A percentile compares a stretch with the other conserved stretches of the same genome.
Conservation (phyloP, 1,140 invertebrate species). For the Zaprionus lachaisei region DNA sequence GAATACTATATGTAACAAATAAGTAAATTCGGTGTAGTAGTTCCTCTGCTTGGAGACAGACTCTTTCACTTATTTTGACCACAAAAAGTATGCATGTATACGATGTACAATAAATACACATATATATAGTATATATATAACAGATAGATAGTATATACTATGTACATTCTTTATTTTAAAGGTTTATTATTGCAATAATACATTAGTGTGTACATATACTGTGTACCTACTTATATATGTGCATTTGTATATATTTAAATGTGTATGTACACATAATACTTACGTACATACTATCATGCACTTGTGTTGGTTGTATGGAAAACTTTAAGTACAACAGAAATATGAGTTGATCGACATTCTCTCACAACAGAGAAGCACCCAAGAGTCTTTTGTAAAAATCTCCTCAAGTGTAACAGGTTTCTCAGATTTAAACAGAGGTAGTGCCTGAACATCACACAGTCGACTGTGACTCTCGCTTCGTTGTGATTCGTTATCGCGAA, state of each 20-base stretch:
- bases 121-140: no score
- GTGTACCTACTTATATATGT: background rate
- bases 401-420: constrained; percentile 82
- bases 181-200: no score
- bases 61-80: background rate
- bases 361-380: constrained; percentile 20
- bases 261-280: no score
- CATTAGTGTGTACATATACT: no score
- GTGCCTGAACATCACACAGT: constrained; percentile 54
- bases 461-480: constrained; percentile 56
- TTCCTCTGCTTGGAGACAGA: background rate
- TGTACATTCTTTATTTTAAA: no score
- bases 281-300: background rate
- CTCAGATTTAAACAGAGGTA: constrained; percentile 72
- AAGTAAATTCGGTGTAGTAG: no score
- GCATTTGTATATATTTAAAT: background rate
- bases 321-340: constrained; percentile 49
- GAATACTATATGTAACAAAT: background rate
- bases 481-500: constrained; percentile 47
- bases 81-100: background rate
- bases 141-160: no score
- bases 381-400: constrained; percentile 72
- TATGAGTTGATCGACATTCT: constrained; percentile 68
- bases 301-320: background rate
- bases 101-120: no score